phyloP scores from a whole-genome alignment of 1,140 invertebrate species.

The Trissolcus basalis region DNA sequence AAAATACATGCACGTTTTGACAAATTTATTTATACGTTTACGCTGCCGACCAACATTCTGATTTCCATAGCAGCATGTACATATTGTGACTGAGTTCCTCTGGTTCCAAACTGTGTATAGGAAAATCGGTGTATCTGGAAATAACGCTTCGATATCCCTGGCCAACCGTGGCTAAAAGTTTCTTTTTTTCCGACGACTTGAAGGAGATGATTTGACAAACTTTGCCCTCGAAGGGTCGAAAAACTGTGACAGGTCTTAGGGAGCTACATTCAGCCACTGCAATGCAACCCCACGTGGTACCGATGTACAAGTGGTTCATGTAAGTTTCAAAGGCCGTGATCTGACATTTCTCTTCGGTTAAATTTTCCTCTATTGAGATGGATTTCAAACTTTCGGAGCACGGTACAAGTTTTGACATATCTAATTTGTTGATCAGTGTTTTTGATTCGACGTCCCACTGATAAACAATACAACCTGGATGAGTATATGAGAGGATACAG shows the following conservation, averaged over 20 bases:
- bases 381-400: slow-evolving; percentile 94
- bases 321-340: slow-evolving; percentile 87
- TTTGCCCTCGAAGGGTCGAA: slow-evolving; percentile 92
- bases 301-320: slow-evolving; percentile 86
- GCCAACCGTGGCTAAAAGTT: slow-evolving; percentile 84
- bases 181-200: slow-evolving; percentile 72
- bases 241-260: slow-evolving; percentile 90
- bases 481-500: slow-evolving; percentile 86
- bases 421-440: slow-evolving; percentile 85
- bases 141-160: slow-evolving; percentile 89
- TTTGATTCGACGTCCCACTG: slow-evolving; percentile 85
- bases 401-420: slow-evolving; percentile 93
- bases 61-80: slow-evolving; percentile 84
- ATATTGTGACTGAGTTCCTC: slow-evolving; percentile 79
- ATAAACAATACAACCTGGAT: slow-evolving; percentile 87
- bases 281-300: slow-evolving; percentile 94
- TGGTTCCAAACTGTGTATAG: slow-evolving; percentile 69
- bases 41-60: slow-evolving; percentile 83
- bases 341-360: slow-evolving; percentile 86
- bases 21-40: slow-evolving; percentile 60
- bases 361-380: slow-evolving; percentile 92
- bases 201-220: slow-evolving; percentile 75
- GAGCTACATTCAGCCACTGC: slow-evolving; percentile 89
- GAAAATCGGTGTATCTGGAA: slow-evolving; percentile 81
- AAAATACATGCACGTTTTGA: no score